These are phyloP conservation scores for Oncopeltus fasciatus DNA, from an alignment of 1,140 invertebrate species.

Conservation along the genomic window DNA sequence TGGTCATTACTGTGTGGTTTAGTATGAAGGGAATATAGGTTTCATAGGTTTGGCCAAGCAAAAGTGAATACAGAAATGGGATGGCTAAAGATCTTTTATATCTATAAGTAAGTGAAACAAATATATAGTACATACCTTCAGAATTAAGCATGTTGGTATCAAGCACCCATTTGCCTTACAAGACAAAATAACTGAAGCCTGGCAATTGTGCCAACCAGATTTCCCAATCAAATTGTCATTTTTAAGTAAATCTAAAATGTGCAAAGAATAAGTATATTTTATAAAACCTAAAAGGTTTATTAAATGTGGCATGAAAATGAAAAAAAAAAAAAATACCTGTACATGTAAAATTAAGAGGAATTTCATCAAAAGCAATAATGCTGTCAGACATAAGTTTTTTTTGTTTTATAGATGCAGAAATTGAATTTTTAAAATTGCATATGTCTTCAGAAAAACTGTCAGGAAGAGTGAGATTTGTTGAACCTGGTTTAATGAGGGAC, in stretches of 20 bases:
- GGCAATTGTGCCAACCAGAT: conserved; percentile 15
- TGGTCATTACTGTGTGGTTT: too few relatives aligned
- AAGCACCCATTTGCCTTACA: conserved; percentile 5
- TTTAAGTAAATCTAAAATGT: neutral
- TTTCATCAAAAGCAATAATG: conserved; percentile 16
- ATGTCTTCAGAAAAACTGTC: neutral
- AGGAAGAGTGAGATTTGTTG: neutral
- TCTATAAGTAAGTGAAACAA: too few relatives aligned
- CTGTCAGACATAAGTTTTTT: neutral
- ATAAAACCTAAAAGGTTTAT: neutral
- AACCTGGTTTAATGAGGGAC: neutral
- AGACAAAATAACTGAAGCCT: conserved; percentile 13
- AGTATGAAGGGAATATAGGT: too few relatives aligned
- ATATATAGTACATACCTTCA: too few relatives aligned
- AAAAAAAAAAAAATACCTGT: too few relatives aligned
- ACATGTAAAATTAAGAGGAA: conserved; percentile 12
- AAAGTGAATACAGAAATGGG: too few relatives aligned
- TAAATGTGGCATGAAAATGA: too few relatives aligned
- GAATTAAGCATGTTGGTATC: conserved; percentile 2
- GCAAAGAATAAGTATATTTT: neutral
- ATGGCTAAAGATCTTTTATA: too few relatives aligned
- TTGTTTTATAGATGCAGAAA: neutral
- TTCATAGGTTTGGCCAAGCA: too few relatives aligned
- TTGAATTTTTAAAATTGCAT: neutral
- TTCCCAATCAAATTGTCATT: conserved; percentile 3